Conservation (phyloP, 2,888 invertebrate genomes). For the Elysia crispata region DNA sequence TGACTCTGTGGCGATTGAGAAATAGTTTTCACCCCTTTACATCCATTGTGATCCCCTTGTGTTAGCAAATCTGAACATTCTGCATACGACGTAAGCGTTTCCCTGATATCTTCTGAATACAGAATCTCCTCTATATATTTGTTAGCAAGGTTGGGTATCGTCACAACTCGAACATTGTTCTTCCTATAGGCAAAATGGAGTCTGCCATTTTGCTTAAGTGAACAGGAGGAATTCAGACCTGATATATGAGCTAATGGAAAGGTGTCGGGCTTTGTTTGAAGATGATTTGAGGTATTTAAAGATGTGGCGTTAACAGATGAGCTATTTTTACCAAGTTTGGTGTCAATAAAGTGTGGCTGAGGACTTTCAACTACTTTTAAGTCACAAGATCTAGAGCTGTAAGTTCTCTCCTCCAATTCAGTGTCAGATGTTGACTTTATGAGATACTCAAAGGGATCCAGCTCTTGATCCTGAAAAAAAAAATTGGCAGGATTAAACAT, state of each 20-base stretch:
- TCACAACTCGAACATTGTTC: slow-evolving; percentile 1
- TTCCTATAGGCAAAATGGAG: neutral
- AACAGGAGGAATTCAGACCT: too few species aligned
- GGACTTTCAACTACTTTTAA: too few species aligned
- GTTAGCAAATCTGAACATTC: too few species aligned
- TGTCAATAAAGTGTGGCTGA: too few species aligned
- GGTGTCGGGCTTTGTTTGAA: neutral
- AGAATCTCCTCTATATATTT: neutral
- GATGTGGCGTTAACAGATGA: neutral
- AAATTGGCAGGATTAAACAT: neutral
- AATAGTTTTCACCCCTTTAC: too few species aligned
- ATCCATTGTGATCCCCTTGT: too few species aligned
- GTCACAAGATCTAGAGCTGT: too few species aligned
- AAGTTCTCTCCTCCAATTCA: too few species aligned
- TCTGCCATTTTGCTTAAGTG: too few species aligned
- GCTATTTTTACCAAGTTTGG: neutral
- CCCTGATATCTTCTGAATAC: neutral
- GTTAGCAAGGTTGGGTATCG: neutral
- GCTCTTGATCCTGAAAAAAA: slow-evolving; percentile 30
- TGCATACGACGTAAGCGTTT: too few species aligned
- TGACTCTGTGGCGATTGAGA: too few species aligned
- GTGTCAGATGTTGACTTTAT: neutral
- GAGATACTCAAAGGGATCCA: slow-evolving; percentile 22
- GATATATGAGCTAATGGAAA: neutral
- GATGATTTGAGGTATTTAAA: too few species aligned